phyloP scores from a whole-genome alignment of 2,113 vertebrate species.

The Hemibagrus wyckioides region DNA sequence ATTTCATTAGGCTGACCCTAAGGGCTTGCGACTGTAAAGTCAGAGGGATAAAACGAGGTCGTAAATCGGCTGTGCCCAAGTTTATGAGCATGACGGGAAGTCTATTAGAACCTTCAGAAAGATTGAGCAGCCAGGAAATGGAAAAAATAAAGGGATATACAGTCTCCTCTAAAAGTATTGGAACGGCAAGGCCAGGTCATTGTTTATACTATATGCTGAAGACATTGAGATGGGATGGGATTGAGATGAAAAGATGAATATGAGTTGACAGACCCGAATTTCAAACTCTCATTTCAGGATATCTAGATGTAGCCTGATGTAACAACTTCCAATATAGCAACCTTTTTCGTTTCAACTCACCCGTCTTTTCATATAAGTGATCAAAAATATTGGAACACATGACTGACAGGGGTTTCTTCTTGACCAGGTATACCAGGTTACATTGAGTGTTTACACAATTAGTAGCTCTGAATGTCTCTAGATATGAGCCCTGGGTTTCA shows the following conservation, averaged over 20 bases:
- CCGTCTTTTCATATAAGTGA: too few species aligned
- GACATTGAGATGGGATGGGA: too few species aligned
- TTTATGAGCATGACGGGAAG: constrained; percentile 72
- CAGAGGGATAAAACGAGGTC: constrained; percentile 69
- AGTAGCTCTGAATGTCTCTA: background rate
- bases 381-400: background rate
- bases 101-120: constrained; percentile 75
- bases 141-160: constrained; percentile 10
- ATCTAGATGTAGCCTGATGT: background rate
- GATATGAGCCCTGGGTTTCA: background rate
- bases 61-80: constrained; percentile 70
- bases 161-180: background rate
- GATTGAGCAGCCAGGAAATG: constrained; percentile 46
- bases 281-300: background rate
- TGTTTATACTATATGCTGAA: background rate
- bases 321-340: background rate
- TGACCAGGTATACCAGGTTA: background rate
- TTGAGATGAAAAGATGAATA: background rate
- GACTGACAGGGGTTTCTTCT: background rate
- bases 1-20: constrained; percentile 69
- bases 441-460: background rate
- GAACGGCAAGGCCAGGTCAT: background rate
- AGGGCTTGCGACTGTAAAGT: constrained; percentile 61
- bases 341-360: background rate
- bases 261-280: background rate